phyloP scores from a whole-genome alignment of 1,140 invertebrate genomes.

The Maconellicoccus hirsutus region DNA sequence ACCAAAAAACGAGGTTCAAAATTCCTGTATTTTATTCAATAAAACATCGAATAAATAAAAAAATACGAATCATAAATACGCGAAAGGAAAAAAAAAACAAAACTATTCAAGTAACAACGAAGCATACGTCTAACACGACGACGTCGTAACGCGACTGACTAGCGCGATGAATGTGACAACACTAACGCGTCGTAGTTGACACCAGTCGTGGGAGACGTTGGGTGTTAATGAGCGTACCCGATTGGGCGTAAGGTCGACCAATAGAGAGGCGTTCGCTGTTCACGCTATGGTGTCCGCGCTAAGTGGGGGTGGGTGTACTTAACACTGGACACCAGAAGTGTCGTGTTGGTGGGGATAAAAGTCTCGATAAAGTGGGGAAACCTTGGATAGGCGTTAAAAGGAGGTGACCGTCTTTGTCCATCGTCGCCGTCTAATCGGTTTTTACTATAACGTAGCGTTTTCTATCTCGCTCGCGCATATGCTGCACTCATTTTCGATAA shows the following conservation, averaged over 20 bases:
- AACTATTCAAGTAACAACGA: neutral
- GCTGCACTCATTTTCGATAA: neutral
- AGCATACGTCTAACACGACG: neutral
- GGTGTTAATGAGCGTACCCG: slow-evolving; percentile 17
- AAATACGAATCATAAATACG: neutral
- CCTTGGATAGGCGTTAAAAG: slow-evolving; percentile 16
- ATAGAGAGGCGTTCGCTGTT: slow-evolving; percentile 17
- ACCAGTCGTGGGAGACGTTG: slow-evolving; percentile 20
- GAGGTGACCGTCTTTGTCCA: slow-evolving; percentile 21
- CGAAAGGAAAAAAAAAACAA: slow-evolving; percentile 9
- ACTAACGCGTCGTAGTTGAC: slow-evolving; percentile 15
- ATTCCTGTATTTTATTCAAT: no score
- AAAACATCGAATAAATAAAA: no score
- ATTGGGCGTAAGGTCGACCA: slow-evolving; percentile 20
- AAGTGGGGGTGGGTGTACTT: slow-evolving; percentile 20
- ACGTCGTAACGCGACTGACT: slow-evolving; percentile 4
- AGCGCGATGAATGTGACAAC: slow-evolving; percentile 19
- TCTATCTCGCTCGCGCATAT: neutral
- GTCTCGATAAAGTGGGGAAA: slow-evolving; percentile 17
- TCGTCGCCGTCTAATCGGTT: slow-evolving; percentile 18
- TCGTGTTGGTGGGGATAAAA: slow-evolving; percentile 15
- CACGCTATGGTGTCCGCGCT: slow-evolving; percentile 21
- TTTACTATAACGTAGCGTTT: neutral
- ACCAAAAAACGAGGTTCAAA: no score
- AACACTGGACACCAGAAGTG: slow-evolving; percentile 17